Conservation (phyloP, 2,113 vertebrate genomes). For the Cervus canadensis region DNA sequence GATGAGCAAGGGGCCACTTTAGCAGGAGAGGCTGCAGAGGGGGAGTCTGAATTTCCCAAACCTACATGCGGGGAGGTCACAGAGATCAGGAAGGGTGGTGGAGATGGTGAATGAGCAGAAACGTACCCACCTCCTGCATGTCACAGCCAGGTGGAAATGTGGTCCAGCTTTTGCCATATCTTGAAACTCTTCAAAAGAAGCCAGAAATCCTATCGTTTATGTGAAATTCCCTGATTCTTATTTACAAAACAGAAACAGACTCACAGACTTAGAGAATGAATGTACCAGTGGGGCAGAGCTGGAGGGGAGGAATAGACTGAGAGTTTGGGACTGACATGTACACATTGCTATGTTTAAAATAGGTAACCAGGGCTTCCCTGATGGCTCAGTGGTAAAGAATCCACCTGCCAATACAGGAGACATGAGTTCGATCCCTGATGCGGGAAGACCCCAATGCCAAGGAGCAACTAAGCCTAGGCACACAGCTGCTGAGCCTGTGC, state of each 20-base stretch:
- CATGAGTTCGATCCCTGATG: background rate
- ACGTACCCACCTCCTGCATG: accelerated
- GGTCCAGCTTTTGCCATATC: background rate
- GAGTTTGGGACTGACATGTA: background rate
- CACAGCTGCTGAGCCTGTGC: background rate
- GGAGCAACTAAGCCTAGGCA: background rate
- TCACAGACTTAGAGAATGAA: background rate
- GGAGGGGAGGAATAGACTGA: background rate
- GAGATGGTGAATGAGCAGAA: background rate
- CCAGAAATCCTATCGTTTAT: slow-evolving; percentile 9
- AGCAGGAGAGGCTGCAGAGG: background rate
- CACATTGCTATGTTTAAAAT: background rate
- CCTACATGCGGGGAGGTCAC: background rate
- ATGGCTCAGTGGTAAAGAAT: background rate
- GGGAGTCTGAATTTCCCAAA: background rate
- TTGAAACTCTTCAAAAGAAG: background rate
- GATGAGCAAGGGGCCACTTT: background rate
- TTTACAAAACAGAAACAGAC: background rate
- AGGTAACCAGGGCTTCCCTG: background rate
- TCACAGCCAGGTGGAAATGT: accelerated
- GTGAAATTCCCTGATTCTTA: background rate
- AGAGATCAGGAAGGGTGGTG: background rate
- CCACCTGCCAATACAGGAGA: background rate
- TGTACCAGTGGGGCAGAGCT: background rate
- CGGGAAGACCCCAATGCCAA: background rate